These are phyloP conservation scores for Acrocephalus arundinaceus DNA, from an alignment of 2,113 vertebrate species.

Conservation along the genomic window DNA sequence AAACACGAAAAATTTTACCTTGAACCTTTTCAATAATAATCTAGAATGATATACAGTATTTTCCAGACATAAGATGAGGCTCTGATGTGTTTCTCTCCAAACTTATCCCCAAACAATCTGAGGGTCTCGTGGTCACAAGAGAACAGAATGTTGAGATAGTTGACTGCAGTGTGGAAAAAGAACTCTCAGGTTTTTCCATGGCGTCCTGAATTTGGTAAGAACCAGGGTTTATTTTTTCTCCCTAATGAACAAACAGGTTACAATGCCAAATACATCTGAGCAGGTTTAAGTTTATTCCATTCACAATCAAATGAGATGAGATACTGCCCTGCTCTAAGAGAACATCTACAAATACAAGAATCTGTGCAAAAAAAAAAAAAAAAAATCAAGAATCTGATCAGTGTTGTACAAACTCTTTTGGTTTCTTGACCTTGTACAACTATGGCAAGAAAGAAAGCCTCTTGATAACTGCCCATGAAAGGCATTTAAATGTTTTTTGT, in stretches of 20 bases:
- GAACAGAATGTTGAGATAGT: neutral
- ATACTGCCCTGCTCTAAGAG: neutral
- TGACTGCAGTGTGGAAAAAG: neutral
- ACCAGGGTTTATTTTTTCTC: rapidly evolving
- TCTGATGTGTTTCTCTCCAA: neutral
- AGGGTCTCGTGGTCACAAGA: neutral
- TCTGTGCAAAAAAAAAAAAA: neutral
- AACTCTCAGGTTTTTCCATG: neutral
- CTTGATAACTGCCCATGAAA: neutral
- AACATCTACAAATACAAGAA: neutral
- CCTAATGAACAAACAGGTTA: neutral
- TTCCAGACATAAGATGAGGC: neutral
- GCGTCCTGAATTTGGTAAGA: neutral
- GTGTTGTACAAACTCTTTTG: neutral
- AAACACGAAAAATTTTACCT: neutral
- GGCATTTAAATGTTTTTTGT: neutral
- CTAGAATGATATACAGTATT: neutral
- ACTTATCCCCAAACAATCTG: neutral
- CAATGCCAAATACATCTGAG: neutral
- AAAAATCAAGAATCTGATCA: neutral
- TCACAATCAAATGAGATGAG: neutral
- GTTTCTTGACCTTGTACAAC: neutral
- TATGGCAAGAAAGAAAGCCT: neutral
- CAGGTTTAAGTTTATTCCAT: neutral
- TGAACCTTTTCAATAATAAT: neutral